A percentile compares a stretch with the other conserved stretches of the same genome.
Evolutionary conservation across 64 coral and sea anemone species (phyloP).

Genomic region (Stichodactyla mertensii): DNA sequence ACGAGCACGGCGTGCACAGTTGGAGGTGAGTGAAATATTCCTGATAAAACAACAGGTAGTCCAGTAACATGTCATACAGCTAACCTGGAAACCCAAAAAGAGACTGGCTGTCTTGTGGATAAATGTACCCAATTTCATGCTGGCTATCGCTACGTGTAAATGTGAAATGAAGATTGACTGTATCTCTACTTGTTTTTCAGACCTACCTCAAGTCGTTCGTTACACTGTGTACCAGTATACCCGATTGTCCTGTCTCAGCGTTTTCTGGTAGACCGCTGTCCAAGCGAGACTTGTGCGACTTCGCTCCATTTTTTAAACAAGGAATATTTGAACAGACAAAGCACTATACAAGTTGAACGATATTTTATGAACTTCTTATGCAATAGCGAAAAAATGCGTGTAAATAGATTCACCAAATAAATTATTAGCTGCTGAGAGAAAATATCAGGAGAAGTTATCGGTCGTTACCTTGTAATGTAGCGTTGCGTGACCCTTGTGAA

Average conservation of each 20-base stretch:
- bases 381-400: not conserved
- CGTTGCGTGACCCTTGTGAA: not conserved
- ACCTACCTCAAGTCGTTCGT: slow-evolving; percentile 81
- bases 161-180: not conserved
- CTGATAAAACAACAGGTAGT: not conserved
- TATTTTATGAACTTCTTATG: not conserved
- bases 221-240: slow-evolving; percentile 61
- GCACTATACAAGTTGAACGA: slow-evolving; percentile 41
- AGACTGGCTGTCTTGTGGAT: not conserved
- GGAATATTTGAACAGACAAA: slow-evolving; percentile 97
- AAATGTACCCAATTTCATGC: no score
- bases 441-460: not conserved
- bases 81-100: not conserved
- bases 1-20: slow-evolving; percentile 67
- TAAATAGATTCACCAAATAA: not conserved
- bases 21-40: slow-evolving; percentile 49
- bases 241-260: slow-evolving; percentile 76
- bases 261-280: slow-evolving; percentile 57
- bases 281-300: slow-evolving; percentile 88
- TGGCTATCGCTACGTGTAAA: no score
- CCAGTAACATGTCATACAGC: not conserved
- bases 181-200: slow-evolving; percentile 21
- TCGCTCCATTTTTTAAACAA: slow-evolving; percentile 96
- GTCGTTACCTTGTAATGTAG: not conserved
- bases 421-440: not conserved